phyloP scores from a whole-genome alignment of 2,113 vertebrate genomes.

The Anser brachyrhynchus region DNA sequence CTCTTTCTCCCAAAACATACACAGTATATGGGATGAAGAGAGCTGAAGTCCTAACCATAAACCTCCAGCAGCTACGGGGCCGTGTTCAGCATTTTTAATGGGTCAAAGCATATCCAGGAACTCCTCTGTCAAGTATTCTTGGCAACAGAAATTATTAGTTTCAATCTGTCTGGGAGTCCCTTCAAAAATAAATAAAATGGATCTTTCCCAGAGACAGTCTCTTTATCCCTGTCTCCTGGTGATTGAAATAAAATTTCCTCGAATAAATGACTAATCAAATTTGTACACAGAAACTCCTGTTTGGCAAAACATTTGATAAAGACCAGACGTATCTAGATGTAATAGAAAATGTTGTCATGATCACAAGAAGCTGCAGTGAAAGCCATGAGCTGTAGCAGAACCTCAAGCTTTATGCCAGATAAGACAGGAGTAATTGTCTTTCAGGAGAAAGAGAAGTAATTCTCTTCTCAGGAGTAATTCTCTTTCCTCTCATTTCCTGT shows the following conservation, averaged over 20 bases:
- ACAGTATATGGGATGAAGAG: not conserved
- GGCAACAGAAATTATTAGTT: not conserved
- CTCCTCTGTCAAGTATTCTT: not conserved
- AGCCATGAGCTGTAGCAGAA: not conserved
- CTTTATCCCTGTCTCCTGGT: not conserved
- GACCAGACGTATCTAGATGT: not conserved
- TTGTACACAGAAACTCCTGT: not conserved
- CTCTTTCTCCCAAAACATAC: not conserved
- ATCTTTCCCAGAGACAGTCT: not conserved
- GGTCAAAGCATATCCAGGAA: not conserved
- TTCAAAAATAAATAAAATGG: not conserved
- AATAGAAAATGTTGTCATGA: not conserved
- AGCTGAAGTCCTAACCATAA: not conserved
- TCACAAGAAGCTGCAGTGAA: not conserved
- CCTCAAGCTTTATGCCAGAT: not conserved
- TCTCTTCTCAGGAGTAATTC: not conserved
- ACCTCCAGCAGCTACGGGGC: not conserved
- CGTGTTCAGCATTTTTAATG: not conserved
- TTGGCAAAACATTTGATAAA: not conserved
- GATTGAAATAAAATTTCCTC: not conserved
- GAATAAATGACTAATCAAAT: constrained; percentile 34
- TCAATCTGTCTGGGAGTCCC: not conserved
- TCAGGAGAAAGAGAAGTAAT: too few species aligned
- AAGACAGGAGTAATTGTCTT: not conserved
- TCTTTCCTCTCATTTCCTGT: not conserved